These are phyloP conservation scores for Theristicus caerulescens DNA, from an alignment of 2,113 vertebrate species.

Conservation along the genomic window DNA sequence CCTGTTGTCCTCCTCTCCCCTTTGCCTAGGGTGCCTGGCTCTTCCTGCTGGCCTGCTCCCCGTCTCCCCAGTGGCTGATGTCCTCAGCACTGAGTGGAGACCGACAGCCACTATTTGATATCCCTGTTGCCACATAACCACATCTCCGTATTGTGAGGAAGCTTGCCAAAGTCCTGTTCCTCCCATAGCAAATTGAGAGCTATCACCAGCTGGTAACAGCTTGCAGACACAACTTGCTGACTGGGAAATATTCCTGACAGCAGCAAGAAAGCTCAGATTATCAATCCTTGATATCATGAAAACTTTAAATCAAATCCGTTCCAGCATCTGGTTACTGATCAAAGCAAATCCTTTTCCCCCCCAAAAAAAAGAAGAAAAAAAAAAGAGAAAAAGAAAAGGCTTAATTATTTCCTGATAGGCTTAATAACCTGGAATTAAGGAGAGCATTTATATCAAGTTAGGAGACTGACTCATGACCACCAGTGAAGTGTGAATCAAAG, in stretches of 20 bases:
- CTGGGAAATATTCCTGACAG: slow-evolving; percentile 64
- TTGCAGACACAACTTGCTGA: slow-evolving; percentile 57
- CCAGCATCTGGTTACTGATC: slow-evolving; percentile 51
- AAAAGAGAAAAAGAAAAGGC: neutral
- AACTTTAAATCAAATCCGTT: slow-evolving; percentile 51
- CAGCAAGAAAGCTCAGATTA: slow-evolving; percentile 59
- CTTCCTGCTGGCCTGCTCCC: neutral
- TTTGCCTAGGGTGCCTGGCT: neutral
- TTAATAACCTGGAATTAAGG: slow-evolving; percentile 34
- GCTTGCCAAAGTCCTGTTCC: slow-evolving; percentile 44
- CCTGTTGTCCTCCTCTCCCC: neutral
- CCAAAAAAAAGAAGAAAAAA: neutral
- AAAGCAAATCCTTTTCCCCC: slow-evolving; percentile 26
- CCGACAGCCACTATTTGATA: neutral
- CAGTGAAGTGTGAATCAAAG: slow-evolving; percentile 23
- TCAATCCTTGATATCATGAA: slow-evolving; percentile 58
- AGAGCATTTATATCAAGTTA: neutral
- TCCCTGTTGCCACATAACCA: neutral
- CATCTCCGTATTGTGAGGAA: neutral
- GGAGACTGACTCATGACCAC: neutral
- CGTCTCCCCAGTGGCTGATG: neutral
- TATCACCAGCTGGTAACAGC: slow-evolving; percentile 64
- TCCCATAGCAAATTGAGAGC: slow-evolving; percentile 31
- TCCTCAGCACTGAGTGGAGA: neutral
- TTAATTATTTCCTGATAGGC: slow-evolving; percentile 31